These are phyloP conservation scores for Sorex maritimensis DNA, from an alignment of 2,797 vertebrate genomes.

Conservation along the genomic window DNA sequence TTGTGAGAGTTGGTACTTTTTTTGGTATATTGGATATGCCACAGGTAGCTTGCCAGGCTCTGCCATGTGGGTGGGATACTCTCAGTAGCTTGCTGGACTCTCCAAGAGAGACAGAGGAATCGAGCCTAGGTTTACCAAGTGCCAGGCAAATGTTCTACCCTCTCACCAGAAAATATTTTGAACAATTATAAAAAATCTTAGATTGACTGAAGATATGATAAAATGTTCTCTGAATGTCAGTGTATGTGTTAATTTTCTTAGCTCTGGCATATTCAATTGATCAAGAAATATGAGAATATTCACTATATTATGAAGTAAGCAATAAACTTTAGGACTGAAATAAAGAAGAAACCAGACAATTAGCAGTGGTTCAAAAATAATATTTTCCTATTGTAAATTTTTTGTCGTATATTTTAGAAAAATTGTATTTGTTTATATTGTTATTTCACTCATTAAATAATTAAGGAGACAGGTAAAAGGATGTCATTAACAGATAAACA, in stretches of 20 bases:
- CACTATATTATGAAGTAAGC: neutral
- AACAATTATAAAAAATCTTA: neutral
- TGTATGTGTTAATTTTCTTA: slow-evolving; percentile 2
- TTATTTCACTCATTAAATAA: neutral
- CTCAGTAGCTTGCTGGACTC: too few species aligned
- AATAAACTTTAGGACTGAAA: neutral
- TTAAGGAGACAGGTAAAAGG: neutral
- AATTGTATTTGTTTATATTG: neutral
- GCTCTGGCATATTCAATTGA: neutral
- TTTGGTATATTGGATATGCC: too few species aligned
- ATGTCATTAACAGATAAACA: slow-evolving; percentile 4
- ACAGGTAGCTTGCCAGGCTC: too few species aligned
- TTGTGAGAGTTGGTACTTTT: too few species aligned
- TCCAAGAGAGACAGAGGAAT: too few species aligned
- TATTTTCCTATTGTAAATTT: slow-evolving; percentile 6
- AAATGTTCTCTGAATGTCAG: neutral
- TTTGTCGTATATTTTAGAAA: neutral
- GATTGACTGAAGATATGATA: neutral
- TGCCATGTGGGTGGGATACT: too few species aligned
- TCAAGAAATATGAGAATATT: slow-evolving; percentile 34
- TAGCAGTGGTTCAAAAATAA: neutral
- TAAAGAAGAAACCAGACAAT: neutral
- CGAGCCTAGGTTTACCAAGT: too few species aligned
- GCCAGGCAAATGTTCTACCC: too few species aligned
- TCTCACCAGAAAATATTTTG: slow-evolving; percentile 18